Percentiles rank a stretch among this genome's conserved stretches.
phyloP scores from a whole-genome alignment of 2,113 vertebrate genomes.

The Diglossa brunneiventris region DNA sequence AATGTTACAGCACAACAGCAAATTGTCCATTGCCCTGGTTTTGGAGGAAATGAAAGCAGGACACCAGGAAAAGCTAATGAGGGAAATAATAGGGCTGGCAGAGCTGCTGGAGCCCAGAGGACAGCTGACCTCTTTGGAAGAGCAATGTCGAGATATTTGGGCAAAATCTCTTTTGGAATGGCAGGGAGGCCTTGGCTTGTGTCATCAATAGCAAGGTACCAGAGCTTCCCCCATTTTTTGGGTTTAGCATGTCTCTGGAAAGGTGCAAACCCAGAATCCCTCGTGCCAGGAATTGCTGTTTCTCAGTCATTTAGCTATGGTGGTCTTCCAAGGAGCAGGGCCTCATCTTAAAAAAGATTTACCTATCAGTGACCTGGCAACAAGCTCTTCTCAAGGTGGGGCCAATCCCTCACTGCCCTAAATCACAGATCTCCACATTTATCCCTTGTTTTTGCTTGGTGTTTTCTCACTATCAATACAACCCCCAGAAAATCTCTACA shows the following conservation, averaged over 20 bases:
- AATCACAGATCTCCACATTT: fast-evolving
- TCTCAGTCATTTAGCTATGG: background rate
- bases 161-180: background rate
- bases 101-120: background rate
- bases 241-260: background rate
- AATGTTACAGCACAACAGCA: background rate
- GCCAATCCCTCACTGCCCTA: background rate
- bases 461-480: fast-evolving
- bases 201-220: background rate
- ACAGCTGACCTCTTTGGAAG: background rate
- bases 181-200: background rate
- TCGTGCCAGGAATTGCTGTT: background rate
- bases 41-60: background rate
- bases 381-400: background rate
- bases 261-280: background rate
- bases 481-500: fast-evolving
- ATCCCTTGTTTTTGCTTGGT: background rate
- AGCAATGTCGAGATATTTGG: background rate
- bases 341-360: background rate
- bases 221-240: background rate
- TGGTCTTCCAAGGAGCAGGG: background rate
- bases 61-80: constrained; percentile 12
- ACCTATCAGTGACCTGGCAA: fast-evolving
- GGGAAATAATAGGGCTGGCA: background rate
- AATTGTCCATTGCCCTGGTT: constrained; percentile 8